These are phyloP conservation scores for Clamator glandarius DNA, from an alignment of 2,797 vertebrate genomes.

Conservation along the genomic window DNA sequence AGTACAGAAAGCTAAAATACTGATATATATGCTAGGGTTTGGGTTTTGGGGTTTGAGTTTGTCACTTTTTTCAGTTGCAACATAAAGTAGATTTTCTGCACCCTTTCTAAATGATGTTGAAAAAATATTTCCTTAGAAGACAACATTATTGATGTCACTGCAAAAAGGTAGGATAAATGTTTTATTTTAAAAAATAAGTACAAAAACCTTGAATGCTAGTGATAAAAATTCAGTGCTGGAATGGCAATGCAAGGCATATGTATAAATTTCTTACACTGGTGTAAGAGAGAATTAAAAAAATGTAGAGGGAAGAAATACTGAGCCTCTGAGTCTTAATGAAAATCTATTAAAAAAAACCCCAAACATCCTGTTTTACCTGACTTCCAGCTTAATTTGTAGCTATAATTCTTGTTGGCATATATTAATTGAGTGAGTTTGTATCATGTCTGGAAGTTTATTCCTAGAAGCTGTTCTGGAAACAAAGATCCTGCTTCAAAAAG, in stretches of 20 bases:
- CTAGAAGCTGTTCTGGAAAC: neutral
- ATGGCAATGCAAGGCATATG: neutral
- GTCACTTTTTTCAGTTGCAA: neutral
- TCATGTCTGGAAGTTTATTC: neutral
- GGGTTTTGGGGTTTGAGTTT: accelerated
- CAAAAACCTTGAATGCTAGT: too few species aligned
- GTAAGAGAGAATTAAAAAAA: neutral
- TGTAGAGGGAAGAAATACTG: accelerated
- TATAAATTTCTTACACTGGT: neutral
- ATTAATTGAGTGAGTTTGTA: neutral
- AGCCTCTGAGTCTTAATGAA: neutral
- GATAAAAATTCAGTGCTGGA: neutral
- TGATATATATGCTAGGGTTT: neutral
- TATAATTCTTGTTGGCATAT: neutral
- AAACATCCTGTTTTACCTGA: neutral
- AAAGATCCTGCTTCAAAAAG: neutral
- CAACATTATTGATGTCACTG: neutral
- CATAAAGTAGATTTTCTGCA: neutral
- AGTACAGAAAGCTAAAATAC: neutral
- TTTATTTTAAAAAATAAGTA: neutral
- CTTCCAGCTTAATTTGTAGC: neutral
- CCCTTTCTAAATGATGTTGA: neutral
- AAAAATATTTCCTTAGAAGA: neutral
- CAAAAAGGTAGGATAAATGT: neutral
- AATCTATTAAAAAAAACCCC: neutral